Conservation (phyloP, 1,140 invertebrate species). For the Lordiphosa collinella region DNA sequence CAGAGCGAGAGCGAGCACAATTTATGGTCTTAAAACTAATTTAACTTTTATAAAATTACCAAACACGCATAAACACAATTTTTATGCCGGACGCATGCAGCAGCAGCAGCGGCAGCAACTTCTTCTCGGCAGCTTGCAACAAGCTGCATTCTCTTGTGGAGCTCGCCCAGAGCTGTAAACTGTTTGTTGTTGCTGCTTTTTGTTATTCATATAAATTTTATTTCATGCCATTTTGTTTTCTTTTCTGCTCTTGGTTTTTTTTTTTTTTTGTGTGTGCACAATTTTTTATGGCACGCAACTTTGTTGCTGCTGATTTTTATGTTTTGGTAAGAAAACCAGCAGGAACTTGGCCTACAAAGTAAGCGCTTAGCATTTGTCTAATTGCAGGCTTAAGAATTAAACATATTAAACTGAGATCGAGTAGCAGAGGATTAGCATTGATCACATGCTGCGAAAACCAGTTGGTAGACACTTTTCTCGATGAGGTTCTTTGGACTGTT, state of each 20-base stretch:
- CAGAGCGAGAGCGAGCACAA: slow-evolving; percentile 48
- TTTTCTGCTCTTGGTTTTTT: too few relatives aligned
- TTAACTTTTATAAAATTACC: slow-evolving; percentile 78
- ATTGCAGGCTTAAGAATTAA: too few relatives aligned
- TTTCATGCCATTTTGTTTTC: slow-evolving; percentile 65
- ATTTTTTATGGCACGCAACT: slow-evolving; percentile 1
- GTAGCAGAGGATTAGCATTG: too few relatives aligned
- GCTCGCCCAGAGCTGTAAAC: slow-evolving; percentile 49
- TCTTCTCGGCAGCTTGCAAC: slow-evolving; percentile 21
- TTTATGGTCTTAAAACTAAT: slow-evolving; percentile 77
- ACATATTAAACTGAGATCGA: too few relatives aligned
- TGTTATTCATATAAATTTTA: slow-evolving; percentile 78
- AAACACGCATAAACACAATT: slow-evolving; percentile 78
- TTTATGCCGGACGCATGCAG: slow-evolving; percentile 68
- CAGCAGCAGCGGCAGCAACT: too few relatives aligned
- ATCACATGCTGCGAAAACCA: too few relatives aligned
- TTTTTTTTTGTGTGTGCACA: neutral
- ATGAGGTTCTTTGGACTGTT: too few relatives aligned
- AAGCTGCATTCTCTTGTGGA: slow-evolving; percentile 31
- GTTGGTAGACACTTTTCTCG: too few relatives aligned
- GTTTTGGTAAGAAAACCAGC: too few relatives aligned
- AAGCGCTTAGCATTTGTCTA: too few relatives aligned
- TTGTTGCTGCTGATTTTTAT: too few relatives aligned
- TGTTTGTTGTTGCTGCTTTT: slow-evolving; percentile 43
- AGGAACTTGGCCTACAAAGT: too few relatives aligned